These are phyloP conservation scores for Sebastes trivittatus DNA, from an alignment of 2,797 vertebrate species.

Conservation along the genomic window DNA sequence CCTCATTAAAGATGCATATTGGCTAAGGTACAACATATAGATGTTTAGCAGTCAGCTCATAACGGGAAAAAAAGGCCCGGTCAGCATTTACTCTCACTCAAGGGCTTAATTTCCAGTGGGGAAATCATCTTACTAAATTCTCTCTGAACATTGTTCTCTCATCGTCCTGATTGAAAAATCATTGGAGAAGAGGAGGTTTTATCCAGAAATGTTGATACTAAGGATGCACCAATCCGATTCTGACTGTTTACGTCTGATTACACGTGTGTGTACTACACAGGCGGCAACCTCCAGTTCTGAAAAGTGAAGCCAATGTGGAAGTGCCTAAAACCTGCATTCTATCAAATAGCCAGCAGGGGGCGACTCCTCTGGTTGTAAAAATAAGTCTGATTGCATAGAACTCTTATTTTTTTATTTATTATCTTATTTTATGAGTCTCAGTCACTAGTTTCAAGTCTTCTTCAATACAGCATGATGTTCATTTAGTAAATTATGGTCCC, in stretches of 20 bases:
- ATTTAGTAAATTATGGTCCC: not conserved
- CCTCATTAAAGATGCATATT: not conserved
- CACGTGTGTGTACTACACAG: not conserved
- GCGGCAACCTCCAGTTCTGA: not conserved
- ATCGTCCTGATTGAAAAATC: not conserved
- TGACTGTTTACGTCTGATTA: not conserved
- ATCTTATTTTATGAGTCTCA: not conserved
- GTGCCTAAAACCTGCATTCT: not conserved
- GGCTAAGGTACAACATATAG: not conserved
- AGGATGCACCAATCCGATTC: not conserved
- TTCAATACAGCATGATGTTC: not conserved
- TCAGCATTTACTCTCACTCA: conserved; percentile 16
- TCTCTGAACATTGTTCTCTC: not conserved
- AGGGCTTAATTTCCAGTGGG: not conserved
- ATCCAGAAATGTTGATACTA: not conserved
- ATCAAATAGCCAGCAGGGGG: not conserved
- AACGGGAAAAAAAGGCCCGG: not conserved
- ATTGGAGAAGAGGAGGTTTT: not conserved
- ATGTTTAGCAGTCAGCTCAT: conserved; percentile 9
- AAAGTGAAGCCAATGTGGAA: not conserved
- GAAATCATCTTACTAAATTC: not conserved
- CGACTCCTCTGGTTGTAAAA: too few relatives aligned
- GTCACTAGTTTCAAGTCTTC: not conserved
- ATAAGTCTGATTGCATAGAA: not conserved
- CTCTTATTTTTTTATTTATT: not conserved